Evolutionary conservation across 2,888 invertebrate species (phyloP).

Genomic region (Eilema depressum): DNA sequence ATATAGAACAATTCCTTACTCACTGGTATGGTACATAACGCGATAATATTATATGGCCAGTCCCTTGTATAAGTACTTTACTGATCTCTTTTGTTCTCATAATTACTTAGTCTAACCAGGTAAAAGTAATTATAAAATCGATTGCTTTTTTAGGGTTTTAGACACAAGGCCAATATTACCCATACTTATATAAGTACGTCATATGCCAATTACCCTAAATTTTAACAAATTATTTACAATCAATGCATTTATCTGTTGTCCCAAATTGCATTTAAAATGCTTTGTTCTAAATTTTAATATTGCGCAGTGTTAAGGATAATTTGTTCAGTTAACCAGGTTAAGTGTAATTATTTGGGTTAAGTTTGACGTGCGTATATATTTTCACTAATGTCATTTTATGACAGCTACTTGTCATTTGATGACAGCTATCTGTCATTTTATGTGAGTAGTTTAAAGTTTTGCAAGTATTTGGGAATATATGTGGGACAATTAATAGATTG

Average conservation of each 20-base stretch:
- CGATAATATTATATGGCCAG: background rate
- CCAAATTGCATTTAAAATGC: slow-evolving; percentile 77
- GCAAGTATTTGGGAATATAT: too few relatives aligned
- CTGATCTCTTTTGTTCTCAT: background rate
- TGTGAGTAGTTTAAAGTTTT: background rate
- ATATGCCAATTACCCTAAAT: slow-evolving; percentile 38
- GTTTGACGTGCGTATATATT: slow-evolving; percentile 32
- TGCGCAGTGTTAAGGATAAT: slow-evolving; percentile 66
- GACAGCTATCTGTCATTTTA: background rate
- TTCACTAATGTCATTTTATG: slow-evolving; percentile 1
- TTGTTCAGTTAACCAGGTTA: slow-evolving; percentile 74
- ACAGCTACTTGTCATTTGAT: background rate
- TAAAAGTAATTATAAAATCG: background rate
- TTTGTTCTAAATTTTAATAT: slow-evolving; percentile 72
- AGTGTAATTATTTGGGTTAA: slow-evolving; percentile 72
- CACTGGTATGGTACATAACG: too few relatives aligned
- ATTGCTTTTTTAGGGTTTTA: slow-evolving; percentile 18
- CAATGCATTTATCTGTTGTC: slow-evolving; percentile 57
- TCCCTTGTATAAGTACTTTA: background rate
- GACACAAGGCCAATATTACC: slow-evolving; percentile 15
- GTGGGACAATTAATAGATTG: too few relatives aligned
- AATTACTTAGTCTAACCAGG: background rate
- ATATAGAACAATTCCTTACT: background rate
- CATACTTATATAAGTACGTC: slow-evolving; percentile 12
- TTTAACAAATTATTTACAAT: slow-evolving; percentile 48